Base-by-base conservation (phyloP, 2,797 vertebrate genomes). In the Clarias platycephalus region DNA sequence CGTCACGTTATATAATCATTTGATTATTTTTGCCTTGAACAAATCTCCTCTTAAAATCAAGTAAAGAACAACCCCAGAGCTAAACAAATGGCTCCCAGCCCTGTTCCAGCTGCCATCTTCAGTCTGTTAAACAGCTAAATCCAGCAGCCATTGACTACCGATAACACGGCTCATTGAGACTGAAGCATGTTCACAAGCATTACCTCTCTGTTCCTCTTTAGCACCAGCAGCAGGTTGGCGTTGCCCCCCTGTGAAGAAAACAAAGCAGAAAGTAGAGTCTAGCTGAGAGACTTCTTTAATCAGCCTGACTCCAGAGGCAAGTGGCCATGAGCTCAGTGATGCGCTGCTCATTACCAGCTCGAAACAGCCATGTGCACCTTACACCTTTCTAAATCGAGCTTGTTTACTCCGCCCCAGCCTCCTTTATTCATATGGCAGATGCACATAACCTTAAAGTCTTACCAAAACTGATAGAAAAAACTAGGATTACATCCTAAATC, bases 191-290 rank as follows among this genome's bases (percentile, higher is more conserved):
- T 74, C 62, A 15, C 49, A 20, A 16, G 74, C 88, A 92, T 95
- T 97, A 99, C 98, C 97, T 98, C 97, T 20, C 96, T 98, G 95
- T 97, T 97, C 90, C 95, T 97, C 94, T 97, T 99, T 90, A 97
- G 93, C 92, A 96, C 92, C 90, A 96, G 95, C 90, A 96, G 94
- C 91, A 97, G 91, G 93, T 96, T 98, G 85, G 95, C 93, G 85
- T 95, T 97, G 92, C 96, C 96, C 92, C 96, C 97, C 98, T 99
- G 91, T 57, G 89, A 90, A 91, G 90, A 90, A 90, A 84, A 90
- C 84, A 88, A 80, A 88, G 85, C 85, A 88, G 37, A 93, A 86
- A 85, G 34, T 83, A 49, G 63, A 78, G 58, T 49, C 86, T 10
- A 75, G 78, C 86, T 82, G 72, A 79, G 80, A 66, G 68, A 57